A percentile compares a stretch with the other conserved stretches of the same genome.
Evolutionary conservation across 1,140 invertebrate genomes (phyloP).

Genomic region (Drosophila sucinea): DNA sequence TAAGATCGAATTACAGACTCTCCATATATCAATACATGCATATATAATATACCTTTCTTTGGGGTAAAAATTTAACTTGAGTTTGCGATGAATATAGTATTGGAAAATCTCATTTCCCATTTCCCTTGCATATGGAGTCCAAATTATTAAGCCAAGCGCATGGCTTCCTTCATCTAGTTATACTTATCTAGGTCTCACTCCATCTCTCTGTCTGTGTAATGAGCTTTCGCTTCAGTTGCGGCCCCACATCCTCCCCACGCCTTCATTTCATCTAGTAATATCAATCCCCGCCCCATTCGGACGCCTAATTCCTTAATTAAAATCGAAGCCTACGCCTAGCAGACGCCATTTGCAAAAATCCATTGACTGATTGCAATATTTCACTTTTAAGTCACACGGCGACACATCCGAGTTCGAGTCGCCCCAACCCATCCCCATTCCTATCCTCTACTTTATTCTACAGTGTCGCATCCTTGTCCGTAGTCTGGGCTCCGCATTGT

Average conservation of each 20-base stretch:
- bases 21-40: no score
- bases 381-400: conserved; percentile 76
- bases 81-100: no score
- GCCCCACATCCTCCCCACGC: no score
- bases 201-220: background rate
- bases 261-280: background rate
- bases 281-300: conserved; percentile 57
- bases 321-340: conserved; percentile 70
- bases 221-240: background rate
- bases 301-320: conserved; percentile 79
- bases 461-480: background rate
- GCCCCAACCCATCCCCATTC: background rate
- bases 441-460: background rate
- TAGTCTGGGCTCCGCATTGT: background rate
- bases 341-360: conserved; percentile 53
- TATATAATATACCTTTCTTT: no score
- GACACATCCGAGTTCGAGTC: conserved; percentile 22
- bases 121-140: no score
- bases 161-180: background rate
- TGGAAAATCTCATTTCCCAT: no score
- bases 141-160: background rate
- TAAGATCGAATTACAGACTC: no score
- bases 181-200: background rate
- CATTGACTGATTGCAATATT: conserved; percentile 81
- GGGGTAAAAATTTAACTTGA: no score